phyloP scores from a whole-genome alignment of 2,113 vertebrate species.

The Dicentrarchus labrax region DNA sequence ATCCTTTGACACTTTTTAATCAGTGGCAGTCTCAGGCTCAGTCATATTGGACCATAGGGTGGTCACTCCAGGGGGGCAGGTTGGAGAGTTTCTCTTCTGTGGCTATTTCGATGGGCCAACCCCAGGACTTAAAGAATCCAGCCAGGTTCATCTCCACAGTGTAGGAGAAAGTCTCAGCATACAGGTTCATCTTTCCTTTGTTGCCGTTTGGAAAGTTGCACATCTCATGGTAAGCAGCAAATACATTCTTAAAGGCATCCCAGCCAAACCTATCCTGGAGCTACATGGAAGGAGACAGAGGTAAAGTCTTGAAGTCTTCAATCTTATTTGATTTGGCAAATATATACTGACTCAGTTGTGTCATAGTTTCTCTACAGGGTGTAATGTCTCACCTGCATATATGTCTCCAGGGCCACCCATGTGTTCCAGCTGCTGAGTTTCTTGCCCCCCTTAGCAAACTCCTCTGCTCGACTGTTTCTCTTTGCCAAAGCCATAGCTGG shows the following conservation, averaged over 20 bases:
- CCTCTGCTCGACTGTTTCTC: conserved; percentile 39
- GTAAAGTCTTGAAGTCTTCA: neutral
- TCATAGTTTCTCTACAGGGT: neutral
- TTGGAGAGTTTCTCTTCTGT: conserved; percentile 76
- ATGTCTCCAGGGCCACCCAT: conserved; percentile 85
- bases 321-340: neutral
- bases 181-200: conserved; percentile 86
- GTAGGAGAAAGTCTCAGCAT: conserved; percentile 84
- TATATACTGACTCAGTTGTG: neutral
- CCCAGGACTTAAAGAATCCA: conserved; percentile 87
- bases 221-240: conserved; percentile 83
- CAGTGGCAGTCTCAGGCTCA: conserved; percentile 41
- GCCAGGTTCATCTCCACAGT: conserved; percentile 82
- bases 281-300: conserved; percentile 61
- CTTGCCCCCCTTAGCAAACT: conserved; percentile 57
- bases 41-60: conserved; percentile 78
- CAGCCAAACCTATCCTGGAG: conserved; percentile 88
- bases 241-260: conserved; percentile 85
- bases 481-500: conserved; percentile 17
- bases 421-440: conserved; percentile 65
- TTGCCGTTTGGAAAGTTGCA: conserved; percentile 74
- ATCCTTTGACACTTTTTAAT: neutral
- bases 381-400: conserved; percentile 82
- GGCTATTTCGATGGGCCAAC: conserved; percentile 83
- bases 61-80: conserved; percentile 84